A percentile compares a stretch with the other conserved stretches of the same genome.
Conservation (phyloP, 2,113 vertebrate genomes). For the Brachyhypopomus occidentalis region DNA sequence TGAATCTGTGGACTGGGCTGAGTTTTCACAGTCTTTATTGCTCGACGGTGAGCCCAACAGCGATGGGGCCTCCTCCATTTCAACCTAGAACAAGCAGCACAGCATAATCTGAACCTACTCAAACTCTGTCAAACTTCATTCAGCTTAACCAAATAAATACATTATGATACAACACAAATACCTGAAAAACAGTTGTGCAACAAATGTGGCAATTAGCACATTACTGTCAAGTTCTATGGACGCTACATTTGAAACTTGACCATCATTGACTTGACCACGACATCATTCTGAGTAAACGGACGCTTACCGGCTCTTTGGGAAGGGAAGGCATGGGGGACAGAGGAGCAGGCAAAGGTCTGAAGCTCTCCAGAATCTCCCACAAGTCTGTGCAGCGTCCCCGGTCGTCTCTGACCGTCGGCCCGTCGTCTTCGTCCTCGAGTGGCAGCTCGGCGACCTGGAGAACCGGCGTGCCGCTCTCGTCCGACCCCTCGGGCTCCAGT, state of each 20-base stretch:
- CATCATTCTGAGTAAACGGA: too few relatives aligned
- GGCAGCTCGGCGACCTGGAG: not conserved
- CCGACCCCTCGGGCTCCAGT: not conserved
- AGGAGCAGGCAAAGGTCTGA: conserved; percentile 78
- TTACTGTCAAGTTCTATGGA: too few relatives aligned
- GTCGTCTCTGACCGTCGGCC: not conserved
- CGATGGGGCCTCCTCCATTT: not conserved
- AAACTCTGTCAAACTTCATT: not conserved
- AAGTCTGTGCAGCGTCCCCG: conserved; percentile 2
- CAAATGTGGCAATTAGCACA: too few relatives aligned
- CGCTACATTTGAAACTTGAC: too few relatives aligned
- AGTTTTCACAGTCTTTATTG: not conserved
- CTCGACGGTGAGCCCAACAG: not conserved
- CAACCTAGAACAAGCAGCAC: conserved; percentile 6
- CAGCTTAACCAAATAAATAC: not conserved
- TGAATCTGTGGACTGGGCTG: not conserved
- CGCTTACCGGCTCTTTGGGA: conserved; percentile 64
- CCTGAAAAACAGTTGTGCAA: too few relatives aligned
- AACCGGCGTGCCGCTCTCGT: not conserved
- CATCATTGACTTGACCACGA: too few relatives aligned
- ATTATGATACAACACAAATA: too few relatives aligned
- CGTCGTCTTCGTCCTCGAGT: conserved; percentile 7
- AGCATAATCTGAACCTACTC: not conserved
- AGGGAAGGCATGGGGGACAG: conserved; percentile 81
- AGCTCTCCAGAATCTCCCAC: conserved; percentile 65